Conservation (phyloP, 30 jellyfish, hydroid and myxozoan genomes). For the Pelagia noctiluca region DNA sequence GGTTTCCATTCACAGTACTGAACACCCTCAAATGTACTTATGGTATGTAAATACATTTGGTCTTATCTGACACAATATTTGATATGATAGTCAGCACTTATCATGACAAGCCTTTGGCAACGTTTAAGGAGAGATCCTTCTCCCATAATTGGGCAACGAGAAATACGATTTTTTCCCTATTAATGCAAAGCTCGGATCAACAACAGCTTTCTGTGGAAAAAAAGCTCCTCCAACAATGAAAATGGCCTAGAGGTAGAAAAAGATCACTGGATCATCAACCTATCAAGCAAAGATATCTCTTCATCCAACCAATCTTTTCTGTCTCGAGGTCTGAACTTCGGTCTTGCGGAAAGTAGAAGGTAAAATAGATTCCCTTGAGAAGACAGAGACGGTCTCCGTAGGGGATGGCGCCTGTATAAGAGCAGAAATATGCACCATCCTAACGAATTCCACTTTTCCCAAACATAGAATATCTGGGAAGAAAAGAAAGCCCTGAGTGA, state of each 20-base stretch:
- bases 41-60: no score
- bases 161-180: no score
- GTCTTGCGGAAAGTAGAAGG: not conserved
- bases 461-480: not conserved
- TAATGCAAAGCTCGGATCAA: no score
- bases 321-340: conserved; percentile 3
- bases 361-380: not conserved
- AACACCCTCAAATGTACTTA: no score
- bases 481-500: not conserved
- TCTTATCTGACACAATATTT: no score
- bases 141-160: no score
- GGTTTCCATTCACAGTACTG: no score
- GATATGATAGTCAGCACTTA: no score
- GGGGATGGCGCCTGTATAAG: not conserved
- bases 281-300: not conserved
- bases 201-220: not conserved
- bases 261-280: not conserved
- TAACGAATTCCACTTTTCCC: not conserved
- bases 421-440: conserved; percentile 6
- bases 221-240: not conserved
- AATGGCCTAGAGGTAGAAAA: not conserved
- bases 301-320: not conserved
- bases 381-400: not conserved
- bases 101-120: no score
- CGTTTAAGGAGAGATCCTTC: no score